Percentiles rank a stretch among this genome's conserved stretches.
These are phyloP conservation scores for Epicauta chinensis DNA, from an alignment of 1,140 invertebrate genomes.

Conservation along the genomic window DNA sequence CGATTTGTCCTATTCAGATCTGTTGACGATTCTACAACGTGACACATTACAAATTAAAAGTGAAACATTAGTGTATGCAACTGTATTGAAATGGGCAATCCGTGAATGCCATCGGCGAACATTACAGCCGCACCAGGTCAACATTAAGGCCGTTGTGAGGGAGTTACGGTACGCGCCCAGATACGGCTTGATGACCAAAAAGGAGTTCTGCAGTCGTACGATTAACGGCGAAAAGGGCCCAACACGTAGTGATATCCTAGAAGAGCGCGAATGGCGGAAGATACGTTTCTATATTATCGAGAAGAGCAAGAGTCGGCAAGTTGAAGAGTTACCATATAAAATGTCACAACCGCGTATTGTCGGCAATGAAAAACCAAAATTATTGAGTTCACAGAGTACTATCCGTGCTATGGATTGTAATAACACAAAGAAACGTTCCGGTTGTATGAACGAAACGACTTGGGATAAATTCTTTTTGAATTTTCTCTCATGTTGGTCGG, in stretches of 20 bases:
- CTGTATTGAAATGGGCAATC: slow-evolving; percentile 34
- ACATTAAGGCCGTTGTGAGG: slow-evolving; percentile 33
- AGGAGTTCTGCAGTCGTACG: slow-evolving; percentile 31
- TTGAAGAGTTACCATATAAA: slow-evolving; percentile 31
- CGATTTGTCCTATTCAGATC: slow-evolving; percentile 34
- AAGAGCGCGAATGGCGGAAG: slow-evolving; percentile 33
- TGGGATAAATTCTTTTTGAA: slow-evolving; percentile 36
- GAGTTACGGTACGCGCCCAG: slow-evolving; percentile 34
- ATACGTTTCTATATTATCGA: slow-evolving; percentile 35
- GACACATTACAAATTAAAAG: slow-evolving; percentile 34
- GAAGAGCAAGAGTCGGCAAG: slow-evolving; percentile 27
- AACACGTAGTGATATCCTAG: slow-evolving; percentile 32
- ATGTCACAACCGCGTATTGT: slow-evolving; percentile 22
- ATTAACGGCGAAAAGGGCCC: slow-evolving; percentile 34
- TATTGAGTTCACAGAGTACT: slow-evolving; percentile 21
- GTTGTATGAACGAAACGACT: slow-evolving; percentile 16
- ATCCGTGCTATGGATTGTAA: slow-evolving; percentile 14
- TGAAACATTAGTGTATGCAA: slow-evolving; percentile 34
- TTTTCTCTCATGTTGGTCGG: slow-evolving; percentile 37
- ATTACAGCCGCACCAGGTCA: slow-evolving; percentile 19
- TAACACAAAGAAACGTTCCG: slow-evolving; percentile 6
- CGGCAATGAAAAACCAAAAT: slow-evolving; percentile 26
- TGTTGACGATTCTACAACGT: slow-evolving; percentile 30
- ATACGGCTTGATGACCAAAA: slow-evolving; percentile 37
- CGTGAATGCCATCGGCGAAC: slow-evolving; percentile 30